Percentiles rank a stretch among this genome's conserved stretches.
Conservation (phyloP, 92 coral and sea anemone species). For the Chrysogorgia sp. region DNA sequence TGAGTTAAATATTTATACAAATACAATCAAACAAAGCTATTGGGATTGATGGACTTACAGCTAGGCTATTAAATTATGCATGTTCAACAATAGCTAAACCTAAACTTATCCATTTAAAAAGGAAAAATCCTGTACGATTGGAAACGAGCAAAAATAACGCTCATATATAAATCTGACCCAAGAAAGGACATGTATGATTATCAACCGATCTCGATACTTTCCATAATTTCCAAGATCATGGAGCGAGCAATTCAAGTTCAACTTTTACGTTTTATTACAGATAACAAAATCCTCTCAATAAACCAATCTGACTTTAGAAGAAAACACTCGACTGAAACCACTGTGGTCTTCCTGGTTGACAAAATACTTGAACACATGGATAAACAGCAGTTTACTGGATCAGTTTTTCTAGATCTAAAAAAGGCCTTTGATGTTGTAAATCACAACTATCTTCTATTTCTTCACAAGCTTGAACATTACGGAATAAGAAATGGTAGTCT, state of each 20-base stretch:
- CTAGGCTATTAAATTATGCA: conserved; percentile 53
- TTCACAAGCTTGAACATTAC: conserved; percentile 57
- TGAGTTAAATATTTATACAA: too few relatives aligned
- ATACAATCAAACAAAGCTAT: conserved; percentile 55
- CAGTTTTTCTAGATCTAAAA: conserved; percentile 53
- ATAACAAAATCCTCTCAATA: conserved; percentile 38
- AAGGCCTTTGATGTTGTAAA: conserved; percentile 60
- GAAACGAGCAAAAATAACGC: conserved; percentile 47
- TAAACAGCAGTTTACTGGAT: conserved; percentile 42
- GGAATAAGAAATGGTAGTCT: conserved; percentile 48
- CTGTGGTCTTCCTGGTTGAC: conserved; percentile 49
- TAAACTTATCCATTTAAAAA: conserved; percentile 34
- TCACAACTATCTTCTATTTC: conserved; percentile 44
- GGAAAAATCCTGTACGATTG: conserved; percentile 48
- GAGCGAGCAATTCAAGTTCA: conserved; percentile 53
- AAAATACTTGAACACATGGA: conserved; percentile 36
- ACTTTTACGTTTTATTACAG: conserved; percentile 42
- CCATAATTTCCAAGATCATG: conserved; percentile 57
- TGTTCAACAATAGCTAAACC: conserved; percentile 46
- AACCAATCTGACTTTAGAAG: conserved; percentile 61
- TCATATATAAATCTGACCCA: conserved; percentile 34
- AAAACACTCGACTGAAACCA: conserved; percentile 64
- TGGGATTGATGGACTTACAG: conserved; percentile 58
- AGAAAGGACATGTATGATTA: conserved; percentile 38
- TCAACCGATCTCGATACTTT: too few relatives aligned